These are phyloP conservation scores for Propithecus coquereli DNA, from an alignment of 2,113 vertebrate species.

Conservation along the genomic window DNA sequence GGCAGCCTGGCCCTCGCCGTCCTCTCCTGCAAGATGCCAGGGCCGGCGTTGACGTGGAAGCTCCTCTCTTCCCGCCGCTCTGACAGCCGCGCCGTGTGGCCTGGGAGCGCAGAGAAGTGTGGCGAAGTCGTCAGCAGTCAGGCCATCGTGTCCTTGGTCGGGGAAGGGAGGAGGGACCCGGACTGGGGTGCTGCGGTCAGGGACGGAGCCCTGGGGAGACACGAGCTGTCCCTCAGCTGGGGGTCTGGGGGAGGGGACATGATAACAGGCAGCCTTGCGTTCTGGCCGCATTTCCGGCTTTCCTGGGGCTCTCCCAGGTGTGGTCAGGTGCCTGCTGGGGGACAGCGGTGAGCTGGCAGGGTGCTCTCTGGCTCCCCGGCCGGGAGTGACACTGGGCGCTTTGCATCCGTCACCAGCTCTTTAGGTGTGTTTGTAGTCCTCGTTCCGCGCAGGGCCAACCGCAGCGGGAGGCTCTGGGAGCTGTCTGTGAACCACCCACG, in stretches of 20 bases:
- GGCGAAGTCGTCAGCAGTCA: too few relatives aligned
- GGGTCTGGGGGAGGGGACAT: background rate
- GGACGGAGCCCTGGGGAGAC: background rate
- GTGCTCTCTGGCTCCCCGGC: background rate
- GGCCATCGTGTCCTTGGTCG: background rate
- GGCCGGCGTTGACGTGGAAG: background rate
- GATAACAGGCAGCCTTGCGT: fast-evolving
- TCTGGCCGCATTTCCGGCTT: too few relatives aligned
- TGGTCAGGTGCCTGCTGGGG: background rate
- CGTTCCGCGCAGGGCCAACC: background rate
- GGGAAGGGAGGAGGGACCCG: background rate
- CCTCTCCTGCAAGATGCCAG: background rate
- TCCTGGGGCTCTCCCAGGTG: background rate
- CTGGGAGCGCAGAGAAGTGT: background rate
- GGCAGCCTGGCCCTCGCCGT: too few relatives aligned
- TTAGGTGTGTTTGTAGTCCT: background rate
- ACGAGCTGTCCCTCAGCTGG: background rate
- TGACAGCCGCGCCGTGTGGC: background rate
- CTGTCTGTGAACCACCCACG: background rate
- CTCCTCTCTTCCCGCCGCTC: background rate
- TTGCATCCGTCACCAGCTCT: background rate
- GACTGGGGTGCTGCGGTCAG: background rate
- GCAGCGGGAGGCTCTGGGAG: background rate
- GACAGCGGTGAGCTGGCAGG: too few relatives aligned
- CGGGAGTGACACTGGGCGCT: fast-evolving